Conservation (phyloP, 1,140 invertebrate species). For the Ooceraea biroi region DNA sequence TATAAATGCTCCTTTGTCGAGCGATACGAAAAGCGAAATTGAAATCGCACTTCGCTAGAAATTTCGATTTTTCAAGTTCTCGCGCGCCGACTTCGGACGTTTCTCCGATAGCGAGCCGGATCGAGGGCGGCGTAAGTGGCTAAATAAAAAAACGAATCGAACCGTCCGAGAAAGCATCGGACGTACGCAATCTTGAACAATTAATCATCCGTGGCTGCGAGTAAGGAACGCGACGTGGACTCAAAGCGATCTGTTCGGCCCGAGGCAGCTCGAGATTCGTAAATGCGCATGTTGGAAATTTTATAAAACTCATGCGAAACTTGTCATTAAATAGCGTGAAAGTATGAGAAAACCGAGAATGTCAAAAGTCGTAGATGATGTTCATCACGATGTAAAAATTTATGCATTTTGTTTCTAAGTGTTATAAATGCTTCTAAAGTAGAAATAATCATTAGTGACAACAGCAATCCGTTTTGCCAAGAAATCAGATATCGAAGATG, state of each 20-base stretch:
- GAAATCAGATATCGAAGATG: not conserved
- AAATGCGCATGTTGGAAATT: slow-evolving; percentile 30
- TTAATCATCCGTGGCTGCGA: slow-evolving; percentile 50
- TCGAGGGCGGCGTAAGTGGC: slow-evolving; percentile 48
- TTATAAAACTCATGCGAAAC: slow-evolving; percentile 44
- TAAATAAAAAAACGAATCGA: slow-evolving; percentile 22
- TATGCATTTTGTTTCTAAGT: not conserved
- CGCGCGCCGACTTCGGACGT: slow-evolving; percentile 24
- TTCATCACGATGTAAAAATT: not conserved
- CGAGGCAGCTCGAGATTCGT: slow-evolving; percentile 17
- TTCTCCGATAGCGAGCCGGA: slow-evolving; percentile 34
- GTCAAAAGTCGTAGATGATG: not conserved
- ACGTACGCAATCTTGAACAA: slow-evolving; percentile 54
- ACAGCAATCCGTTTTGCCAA: no score
- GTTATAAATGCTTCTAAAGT: not conserved
- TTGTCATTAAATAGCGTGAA: slow-evolving; percentile 26
- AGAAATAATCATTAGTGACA: no score
- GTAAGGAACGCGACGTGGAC: slow-evolving; percentile 20
- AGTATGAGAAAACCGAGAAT: not conserved
- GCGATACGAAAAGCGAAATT: slow-evolving; percentile 48
- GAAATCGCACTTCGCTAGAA: slow-evolving; percentile 22
- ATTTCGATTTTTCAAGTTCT: slow-evolving; percentile 50
- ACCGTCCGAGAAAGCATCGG: slow-evolving; percentile 43
- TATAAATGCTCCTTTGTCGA: slow-evolving; percentile 48
- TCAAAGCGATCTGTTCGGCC: slow-evolving; percentile 12